A percentile compares a stretch with the other conserved stretches of the same genome.
phyloP scores from a whole-genome alignment of 2,888 invertebrate genomes.

The Parnassius glacialis region DNA sequence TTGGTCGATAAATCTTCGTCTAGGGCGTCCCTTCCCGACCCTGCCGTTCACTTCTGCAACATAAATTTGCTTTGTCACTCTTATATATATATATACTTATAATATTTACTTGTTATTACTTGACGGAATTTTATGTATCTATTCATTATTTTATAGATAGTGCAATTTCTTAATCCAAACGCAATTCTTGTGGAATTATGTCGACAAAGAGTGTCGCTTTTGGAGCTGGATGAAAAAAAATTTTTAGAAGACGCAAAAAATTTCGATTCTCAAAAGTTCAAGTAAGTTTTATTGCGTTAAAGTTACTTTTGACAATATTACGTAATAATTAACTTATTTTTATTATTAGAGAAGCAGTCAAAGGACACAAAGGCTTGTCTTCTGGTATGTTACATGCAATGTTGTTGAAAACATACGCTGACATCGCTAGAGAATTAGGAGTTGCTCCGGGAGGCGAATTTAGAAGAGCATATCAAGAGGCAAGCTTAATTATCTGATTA shows the following conservation, averaged over 20 bases:
- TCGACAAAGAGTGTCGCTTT: slow-evolving; percentile 67
- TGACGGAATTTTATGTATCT: no score
- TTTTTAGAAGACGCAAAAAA: slow-evolving; percentile 74
- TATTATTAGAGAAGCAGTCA: slow-evolving; percentile 58
- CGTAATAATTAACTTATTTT: slow-evolving; percentile 10
- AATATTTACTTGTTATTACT: no score
- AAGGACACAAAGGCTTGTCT: slow-evolving; percentile 62
- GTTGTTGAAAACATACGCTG: slow-evolving; percentile 73
- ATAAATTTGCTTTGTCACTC: no score
- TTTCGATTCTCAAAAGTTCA: slow-evolving; percentile 63
- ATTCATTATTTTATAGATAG: slow-evolving; percentile 51
- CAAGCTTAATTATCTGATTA: slow-evolving; percentile 28
- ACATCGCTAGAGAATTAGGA: slow-evolving; percentile 71
- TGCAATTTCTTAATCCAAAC: slow-evolving; percentile 60
- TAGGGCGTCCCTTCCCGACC: no score
- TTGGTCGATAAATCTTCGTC: no score
- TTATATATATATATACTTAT: no score
- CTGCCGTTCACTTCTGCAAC: no score
- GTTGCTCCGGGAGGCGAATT: slow-evolving; percentile 76
- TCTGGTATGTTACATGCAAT: slow-evolving; percentile 74
- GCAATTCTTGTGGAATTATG: slow-evolving; percentile 72
- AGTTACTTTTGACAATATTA: slow-evolving; percentile 2
- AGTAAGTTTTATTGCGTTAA: slow-evolving; percentile 46
- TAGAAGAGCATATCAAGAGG: slow-evolving; percentile 73
- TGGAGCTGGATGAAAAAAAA: slow-evolving; percentile 71